phyloP scores from a whole-genome alignment of 2,113 vertebrate species.

The Trichechus manatus region DNA sequence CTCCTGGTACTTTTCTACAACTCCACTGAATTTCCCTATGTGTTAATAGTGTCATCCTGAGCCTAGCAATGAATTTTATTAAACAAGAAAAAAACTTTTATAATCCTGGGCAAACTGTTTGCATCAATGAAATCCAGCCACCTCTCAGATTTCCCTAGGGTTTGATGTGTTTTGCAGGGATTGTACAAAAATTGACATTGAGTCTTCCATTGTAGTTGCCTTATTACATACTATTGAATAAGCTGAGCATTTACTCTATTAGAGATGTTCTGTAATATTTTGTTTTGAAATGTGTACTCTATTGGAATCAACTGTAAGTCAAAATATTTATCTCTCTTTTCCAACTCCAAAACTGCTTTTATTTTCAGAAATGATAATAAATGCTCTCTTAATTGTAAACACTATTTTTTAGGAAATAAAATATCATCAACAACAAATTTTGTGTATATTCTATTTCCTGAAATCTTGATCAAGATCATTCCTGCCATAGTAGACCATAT shows the following conservation, averaged over 20 bases:
- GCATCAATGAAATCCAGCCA: not conserved
- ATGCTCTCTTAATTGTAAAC: not conserved
- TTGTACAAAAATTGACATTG: not conserved
- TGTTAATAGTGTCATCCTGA: not conserved
- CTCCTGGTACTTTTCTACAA: not conserved
- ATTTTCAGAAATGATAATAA: not conserved
- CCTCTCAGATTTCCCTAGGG: not conserved
- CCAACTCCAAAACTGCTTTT: constrained; percentile 16
- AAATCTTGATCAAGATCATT: not conserved
- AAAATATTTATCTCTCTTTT: constrained; percentile 22
- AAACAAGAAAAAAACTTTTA: not conserved
- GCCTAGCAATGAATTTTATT: not conserved
- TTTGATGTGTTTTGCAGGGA: not conserved
- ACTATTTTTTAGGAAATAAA: constrained; percentile 32
- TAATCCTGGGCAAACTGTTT: not conserved
- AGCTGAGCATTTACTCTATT: not conserved
- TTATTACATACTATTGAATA: constrained; percentile 17
- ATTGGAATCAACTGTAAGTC: not conserved
- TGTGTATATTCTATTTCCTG: constrained; percentile 12
- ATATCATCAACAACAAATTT: constrained; percentile 25
- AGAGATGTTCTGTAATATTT: not conserved
- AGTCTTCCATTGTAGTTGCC: not conserved
- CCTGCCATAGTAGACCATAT: no score
- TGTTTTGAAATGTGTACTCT: constrained; percentile 8
- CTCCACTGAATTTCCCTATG: not conserved